Evolutionary conservation across 2,113 vertebrate genomes (phyloP).

Genomic region (Rhineura floridana): DNA sequence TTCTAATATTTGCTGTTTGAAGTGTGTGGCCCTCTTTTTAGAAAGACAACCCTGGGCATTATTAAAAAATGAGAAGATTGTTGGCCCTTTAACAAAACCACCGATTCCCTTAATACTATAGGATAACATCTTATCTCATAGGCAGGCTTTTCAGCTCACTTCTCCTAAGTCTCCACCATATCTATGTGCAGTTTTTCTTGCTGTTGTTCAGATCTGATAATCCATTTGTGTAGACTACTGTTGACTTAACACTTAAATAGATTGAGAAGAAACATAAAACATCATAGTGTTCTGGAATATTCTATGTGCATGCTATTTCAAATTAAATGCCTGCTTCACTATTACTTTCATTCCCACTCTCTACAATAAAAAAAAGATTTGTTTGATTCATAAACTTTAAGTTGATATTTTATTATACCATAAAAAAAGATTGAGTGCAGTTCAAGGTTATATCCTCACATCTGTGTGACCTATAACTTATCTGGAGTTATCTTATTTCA

Average conservation of each 20-base stretch:
- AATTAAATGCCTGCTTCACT: constrained; percentile 63
- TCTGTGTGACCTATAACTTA: constrained; percentile 55
- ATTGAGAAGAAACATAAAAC: constrained; percentile 47
- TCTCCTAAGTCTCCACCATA: constrained; percentile 2
- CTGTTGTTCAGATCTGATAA: constrained; percentile 1
- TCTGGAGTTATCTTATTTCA: constrained; percentile 52
- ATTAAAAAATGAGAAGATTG: constrained; percentile 49
- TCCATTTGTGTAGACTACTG: constrained; percentile 52
- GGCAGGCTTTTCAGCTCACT: constrained; percentile 51
- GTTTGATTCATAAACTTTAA: constrained; percentile 62
- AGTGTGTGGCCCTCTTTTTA: background rate
- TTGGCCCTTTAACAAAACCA: constrained; percentile 35
- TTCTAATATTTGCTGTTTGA: constrained; percentile 48
- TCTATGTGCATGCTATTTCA: constrained; percentile 56
- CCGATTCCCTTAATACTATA: constrained; percentile 49
- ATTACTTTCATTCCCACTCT: constrained; percentile 63
- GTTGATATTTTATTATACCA: constrained; percentile 58
- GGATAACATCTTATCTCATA: constrained; percentile 45
- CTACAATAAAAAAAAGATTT: constrained; percentile 64
- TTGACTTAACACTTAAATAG: constrained; percentile 62
- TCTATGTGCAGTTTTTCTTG: constrained; percentile 1
- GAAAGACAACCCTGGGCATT: constrained; percentile 36
- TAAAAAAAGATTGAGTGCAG: constrained; percentile 43
- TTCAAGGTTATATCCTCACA: constrained; percentile 52
- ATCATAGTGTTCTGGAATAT: constrained; percentile 55